Conservation (phyloP, 2,797 vertebrate genomes). For the Alectoris magna region DNA sequence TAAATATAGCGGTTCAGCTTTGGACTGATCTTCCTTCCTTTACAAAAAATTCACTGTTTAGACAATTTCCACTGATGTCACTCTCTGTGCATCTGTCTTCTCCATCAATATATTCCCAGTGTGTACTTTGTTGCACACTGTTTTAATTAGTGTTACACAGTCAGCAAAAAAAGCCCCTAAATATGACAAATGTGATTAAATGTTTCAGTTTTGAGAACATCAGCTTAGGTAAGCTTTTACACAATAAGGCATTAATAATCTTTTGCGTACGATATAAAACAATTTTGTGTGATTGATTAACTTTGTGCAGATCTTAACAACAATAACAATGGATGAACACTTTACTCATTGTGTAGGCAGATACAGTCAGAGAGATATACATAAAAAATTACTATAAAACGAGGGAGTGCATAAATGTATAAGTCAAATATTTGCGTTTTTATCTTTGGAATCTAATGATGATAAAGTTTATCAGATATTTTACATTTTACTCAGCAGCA, state of each 20-base stretch:
- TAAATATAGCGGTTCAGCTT: background rate
- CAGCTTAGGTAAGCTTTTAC: constrained; percentile 89
- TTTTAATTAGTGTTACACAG: constrained; percentile 92
- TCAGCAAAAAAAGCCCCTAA: constrained; percentile 84
- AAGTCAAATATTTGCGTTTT: constrained; percentile 61
- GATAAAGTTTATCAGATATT: constrained; percentile 43
- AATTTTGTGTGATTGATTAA: constrained; percentile 82
- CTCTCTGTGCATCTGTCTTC: constrained; percentile 62
- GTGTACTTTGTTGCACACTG: constrained; percentile 84
- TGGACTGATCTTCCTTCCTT: constrained; percentile 50
- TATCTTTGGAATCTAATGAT: constrained; percentile 49
- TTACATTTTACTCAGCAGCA: constrained; percentile 36
- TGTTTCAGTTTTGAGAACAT: constrained; percentile 88
- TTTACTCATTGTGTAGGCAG: constrained; percentile 70
- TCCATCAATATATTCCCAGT: constrained; percentile 65
- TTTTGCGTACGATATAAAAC: constrained; percentile 74
- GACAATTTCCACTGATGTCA: constrained; percentile 62
- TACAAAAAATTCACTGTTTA: constrained; percentile 34
- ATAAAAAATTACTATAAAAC: constrained; percentile 68
- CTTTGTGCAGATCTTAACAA: constrained; percentile 70
- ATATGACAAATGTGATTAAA: constrained; percentile 94
- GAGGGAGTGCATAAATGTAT: constrained; percentile 57
- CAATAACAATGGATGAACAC: constrained; percentile 74
- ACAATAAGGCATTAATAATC: constrained; percentile 81
- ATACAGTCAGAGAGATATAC: constrained; percentile 56